Base-by-base conservation (phyloP, 2,888 invertebrate genomes). In the Phyllotreta striolata region DNA sequence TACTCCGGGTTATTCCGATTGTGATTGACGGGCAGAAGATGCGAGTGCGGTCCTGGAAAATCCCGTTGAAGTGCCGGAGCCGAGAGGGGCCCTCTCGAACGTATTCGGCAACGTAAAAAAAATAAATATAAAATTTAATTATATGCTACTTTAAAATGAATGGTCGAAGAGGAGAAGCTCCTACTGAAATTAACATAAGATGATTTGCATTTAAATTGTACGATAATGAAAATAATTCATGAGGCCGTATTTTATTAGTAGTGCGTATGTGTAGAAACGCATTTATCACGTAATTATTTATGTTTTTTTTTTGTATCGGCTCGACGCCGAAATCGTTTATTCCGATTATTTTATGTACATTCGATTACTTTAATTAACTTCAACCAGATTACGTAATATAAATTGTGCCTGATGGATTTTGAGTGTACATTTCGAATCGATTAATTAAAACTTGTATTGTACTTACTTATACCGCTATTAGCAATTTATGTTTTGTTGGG, bases 101-200 rank as follows among this genome's bases (percentile, higher is more conserved):
- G 77, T 79, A 79, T 80, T 80, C 77, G 75, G 78, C 73, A 74
- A 72, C 64, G 46, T 75, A 79, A 80, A 77, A 79, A 80, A 79
- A 77, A 72, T 24, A 24, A 24, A 24, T 72, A 72, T 79, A 79
- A 87, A 87, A 87, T 86, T 86, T 85, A 87, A 87, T 87, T 87
- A 87, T 87, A 85, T 86, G 86, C 86, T 87, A 86, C 87, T 87
- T 54, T 87, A 87, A 86, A 72, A 86, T 85, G 85, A 86, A 86
- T 86, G 87, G 86, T 86, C 78, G 78, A 81, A 77, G 78, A 79
- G 79, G 75, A 79, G 78, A 77, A 55, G 44, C 43, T 74, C 76
- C 77, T 57, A 49, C 56, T 24, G 35, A 62, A 80, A 81, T 82
- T 82, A 82, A 81, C 82, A 81, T 82, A 81, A 81, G 81, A 80